Percentiles rank a stretch among this genome's conserved stretches.
Evolutionary conservation across 2,797 vertebrate genomes (phyloP).

Genomic region (Silurus aristotelis): DNA sequence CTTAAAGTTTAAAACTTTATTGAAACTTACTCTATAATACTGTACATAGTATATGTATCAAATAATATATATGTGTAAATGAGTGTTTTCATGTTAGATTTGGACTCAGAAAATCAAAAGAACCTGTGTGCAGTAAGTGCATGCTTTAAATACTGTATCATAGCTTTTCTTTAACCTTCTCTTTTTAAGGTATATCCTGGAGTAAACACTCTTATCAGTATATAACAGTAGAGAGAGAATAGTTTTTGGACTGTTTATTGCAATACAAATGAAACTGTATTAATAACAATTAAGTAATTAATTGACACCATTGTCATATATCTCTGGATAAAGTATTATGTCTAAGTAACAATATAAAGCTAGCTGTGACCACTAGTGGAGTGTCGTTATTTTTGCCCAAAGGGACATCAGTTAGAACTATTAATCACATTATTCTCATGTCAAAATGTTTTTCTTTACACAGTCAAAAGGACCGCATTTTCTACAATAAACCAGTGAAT

Average conservation of each 20-base stretch:
- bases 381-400: constrained; percentile 44
- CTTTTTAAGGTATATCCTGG: constrained; percentile 47
- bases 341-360: constrained; percentile 52
- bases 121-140: constrained; percentile 56
- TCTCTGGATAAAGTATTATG: constrained; percentile 50
- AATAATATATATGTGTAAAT: constrained; percentile 76
- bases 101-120: constrained; percentile 61
- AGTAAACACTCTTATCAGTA: constrained; percentile 40
- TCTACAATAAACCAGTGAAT: constrained; percentile 40
- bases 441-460: constrained; percentile 27
- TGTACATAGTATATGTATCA: constrained; percentile 93
- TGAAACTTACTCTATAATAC: constrained; percentile 83
- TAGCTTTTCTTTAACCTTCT: constrained; percentile 46
- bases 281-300: constrained; percentile 46
- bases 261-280: constrained; percentile 50
- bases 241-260: constrained; percentile 50
- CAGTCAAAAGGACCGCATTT: constrained; percentile 50
- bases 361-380: constrained; percentile 45
- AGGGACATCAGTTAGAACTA: constrained; percentile 34
- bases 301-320: constrained; percentile 43
- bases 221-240: constrained; percentile 42
- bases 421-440: constrained; percentile 27
- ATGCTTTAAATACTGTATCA: constrained; percentile 43
- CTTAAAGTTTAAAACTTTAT: constrained; percentile 79
- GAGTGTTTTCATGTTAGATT: constrained; percentile 61